A percentile compares a stretch with the other conserved stretches of the same genome.
Evolutionary conservation across 2,888 invertebrate genomes (phyloP).

Genomic region (Tanytarsus gracilentus): DNA sequence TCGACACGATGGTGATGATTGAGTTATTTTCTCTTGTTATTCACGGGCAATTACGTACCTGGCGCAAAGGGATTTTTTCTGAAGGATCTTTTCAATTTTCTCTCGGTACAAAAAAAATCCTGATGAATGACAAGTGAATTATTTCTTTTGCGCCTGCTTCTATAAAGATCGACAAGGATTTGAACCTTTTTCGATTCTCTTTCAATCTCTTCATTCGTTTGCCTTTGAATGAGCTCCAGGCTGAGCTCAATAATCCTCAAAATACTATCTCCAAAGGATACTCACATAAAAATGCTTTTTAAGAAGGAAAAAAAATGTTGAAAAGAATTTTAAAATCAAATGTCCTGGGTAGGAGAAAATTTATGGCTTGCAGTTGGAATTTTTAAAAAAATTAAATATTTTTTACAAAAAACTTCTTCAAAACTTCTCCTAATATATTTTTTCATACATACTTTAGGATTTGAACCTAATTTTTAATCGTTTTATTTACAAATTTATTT

Average conservation of each 20-base stretch:
- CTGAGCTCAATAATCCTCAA: conserved; percentile 16
- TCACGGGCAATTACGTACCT: conserved; percentile 16
- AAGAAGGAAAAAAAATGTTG: no score
- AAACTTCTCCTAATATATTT: no score
- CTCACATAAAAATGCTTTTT: no score
- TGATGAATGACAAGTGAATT: conserved; percentile 29
- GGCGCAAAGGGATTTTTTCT: background rate
- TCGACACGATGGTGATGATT: conserved; percentile 9
- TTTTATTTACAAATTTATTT: no score
- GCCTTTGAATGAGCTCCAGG: no score
- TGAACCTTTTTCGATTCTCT: background rate
- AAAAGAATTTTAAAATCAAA: no score
- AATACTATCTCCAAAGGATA: conserved; percentile 28
- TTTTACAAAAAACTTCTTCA: no score
- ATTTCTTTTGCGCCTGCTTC: conserved; percentile 28
- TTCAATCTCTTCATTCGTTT: background rate
- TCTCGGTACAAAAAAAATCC: background rate
- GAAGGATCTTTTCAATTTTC: background rate
- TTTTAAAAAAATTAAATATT: no score
- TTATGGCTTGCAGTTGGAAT: no score
- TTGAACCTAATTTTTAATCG: no score
- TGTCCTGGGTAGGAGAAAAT: no score
- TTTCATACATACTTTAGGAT: no score
- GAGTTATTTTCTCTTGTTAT: conserved; percentile 4
- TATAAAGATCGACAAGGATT: conserved; percentile 21